Conservation (phyloP, 2,113 vertebrate species). For the Bucco capensis region DNA sequence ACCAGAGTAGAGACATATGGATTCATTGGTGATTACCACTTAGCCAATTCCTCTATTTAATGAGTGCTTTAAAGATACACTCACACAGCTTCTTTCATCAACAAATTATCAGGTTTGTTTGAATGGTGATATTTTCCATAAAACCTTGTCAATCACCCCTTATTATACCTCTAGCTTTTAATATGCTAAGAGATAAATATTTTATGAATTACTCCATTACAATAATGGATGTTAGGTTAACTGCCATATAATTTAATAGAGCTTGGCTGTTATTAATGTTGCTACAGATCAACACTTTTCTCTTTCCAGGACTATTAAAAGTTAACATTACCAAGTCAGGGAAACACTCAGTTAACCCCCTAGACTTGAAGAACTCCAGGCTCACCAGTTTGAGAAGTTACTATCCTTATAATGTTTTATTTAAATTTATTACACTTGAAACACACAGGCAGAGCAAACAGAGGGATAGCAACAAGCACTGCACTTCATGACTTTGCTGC, state of each 20-base stretch:
- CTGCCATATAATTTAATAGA: constrained; percentile 14
- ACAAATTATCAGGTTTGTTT: constrained; percentile 20
- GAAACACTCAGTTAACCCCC: not conserved
- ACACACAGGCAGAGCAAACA: not conserved
- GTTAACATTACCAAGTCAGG: not conserved
- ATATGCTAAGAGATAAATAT: constrained; percentile 36
- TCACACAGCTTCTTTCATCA: constrained; percentile 25
- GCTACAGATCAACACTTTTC: not conserved
- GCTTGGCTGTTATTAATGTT: not conserved
- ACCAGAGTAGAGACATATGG: not conserved
- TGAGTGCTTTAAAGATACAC: constrained; percentile 25
- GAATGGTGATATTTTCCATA: not conserved
- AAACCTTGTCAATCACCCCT: not conserved
- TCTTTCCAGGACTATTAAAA: not conserved
- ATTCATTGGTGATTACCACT: not conserved
- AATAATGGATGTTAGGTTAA: constrained; percentile 35
- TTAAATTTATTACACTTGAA: not conserved
- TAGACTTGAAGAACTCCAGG: not conserved
- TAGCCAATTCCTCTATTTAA: constrained; percentile 38
- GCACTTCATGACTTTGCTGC: not conserved
- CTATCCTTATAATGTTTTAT: not conserved
- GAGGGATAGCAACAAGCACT: fast-evolving
- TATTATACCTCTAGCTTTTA: constrained; percentile 23
- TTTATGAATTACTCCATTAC: constrained; percentile 46
- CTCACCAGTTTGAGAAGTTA: not conserved